phyloP scores from a whole-genome alignment of 2,113 vertebrate species.

The Apus apus region DNA sequence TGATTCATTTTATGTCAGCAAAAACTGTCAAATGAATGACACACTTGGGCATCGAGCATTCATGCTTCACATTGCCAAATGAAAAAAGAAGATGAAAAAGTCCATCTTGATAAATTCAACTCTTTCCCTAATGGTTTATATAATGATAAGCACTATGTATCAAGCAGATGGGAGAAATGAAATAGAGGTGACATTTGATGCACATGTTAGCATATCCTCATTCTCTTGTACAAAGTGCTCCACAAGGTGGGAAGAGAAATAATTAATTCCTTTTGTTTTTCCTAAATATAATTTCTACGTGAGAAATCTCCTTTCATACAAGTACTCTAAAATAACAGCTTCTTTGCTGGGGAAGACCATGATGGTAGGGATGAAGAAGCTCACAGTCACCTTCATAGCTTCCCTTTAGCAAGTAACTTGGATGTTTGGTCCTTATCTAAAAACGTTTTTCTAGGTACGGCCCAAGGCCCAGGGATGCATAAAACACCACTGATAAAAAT shows the following conservation, averaged over 20 bases:
- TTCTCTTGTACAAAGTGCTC: not conserved
- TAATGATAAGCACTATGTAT: conserved; percentile 21
- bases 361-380: not conserved
- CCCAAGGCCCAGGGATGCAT: not conserved
- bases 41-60: conserved; percentile 35
- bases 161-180: conserved; percentile 14
- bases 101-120: not conserved
- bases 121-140: conserved; percentile 6
- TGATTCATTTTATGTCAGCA: conserved; percentile 32
- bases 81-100: conserved; percentile 37
- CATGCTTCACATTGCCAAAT: conserved; percentile 6
- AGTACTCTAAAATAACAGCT: not conserved
- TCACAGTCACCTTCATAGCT: not conserved
- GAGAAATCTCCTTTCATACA: not conserved
- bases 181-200: conserved; percentile 26
- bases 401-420: not conserved
- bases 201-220: not conserved
- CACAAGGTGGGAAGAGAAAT: not conserved
- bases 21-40: conserved; percentile 39
- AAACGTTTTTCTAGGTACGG: not conserved
- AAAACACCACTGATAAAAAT: not conserved
- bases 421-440: not conserved
- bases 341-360: not conserved
- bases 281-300: not conserved
- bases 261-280: not conserved